phyloP scores from a whole-genome alignment of 2,888 invertebrate genomes.

The Eupithecia insigniata region DNA sequence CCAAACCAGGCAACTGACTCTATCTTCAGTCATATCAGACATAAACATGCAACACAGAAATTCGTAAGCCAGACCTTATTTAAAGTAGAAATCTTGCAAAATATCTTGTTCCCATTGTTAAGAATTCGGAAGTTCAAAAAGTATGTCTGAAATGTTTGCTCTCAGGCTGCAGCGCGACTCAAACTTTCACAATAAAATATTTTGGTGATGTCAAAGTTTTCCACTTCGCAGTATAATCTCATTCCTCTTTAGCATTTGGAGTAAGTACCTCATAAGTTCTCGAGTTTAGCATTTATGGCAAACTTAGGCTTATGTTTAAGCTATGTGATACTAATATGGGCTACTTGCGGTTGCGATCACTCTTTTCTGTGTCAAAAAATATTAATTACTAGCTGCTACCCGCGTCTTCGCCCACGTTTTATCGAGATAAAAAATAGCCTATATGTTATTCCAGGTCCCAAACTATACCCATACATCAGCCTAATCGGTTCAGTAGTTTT shows the following conservation, averaged over 20 bases:
- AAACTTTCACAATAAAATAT: slow-evolving; percentile 46
- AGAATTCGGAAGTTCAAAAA: slow-evolving; percentile 22
- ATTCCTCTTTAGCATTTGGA: slow-evolving; percentile 27
- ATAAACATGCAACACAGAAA: neutral
- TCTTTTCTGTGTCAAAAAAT: no score
- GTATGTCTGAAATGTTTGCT: slow-evolving; percentile 19
- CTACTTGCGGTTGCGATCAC: neutral
- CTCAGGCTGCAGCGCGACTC: slow-evolving; percentile 28
- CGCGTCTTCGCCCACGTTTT: no score
- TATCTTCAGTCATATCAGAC: no score
- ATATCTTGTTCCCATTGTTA: slow-evolving; percentile 12
- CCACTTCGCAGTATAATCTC: slow-evolving; percentile 36
- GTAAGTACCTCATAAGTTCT: neutral
- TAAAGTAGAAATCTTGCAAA: neutral
- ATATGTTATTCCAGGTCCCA: no score
- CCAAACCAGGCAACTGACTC: neutral
- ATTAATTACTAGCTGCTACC: no score
- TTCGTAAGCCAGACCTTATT: neutral
- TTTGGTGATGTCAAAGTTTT: slow-evolving; percentile 42
- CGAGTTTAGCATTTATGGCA: slow-evolving; percentile 4
- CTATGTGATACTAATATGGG: neutral
- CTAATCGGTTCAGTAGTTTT: no score
- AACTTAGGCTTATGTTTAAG: neutral
- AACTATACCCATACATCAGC: no score
- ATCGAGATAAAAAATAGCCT: no score